Percentiles rank a stretch among this genome's conserved stretches.
phyloP scores from a whole-genome alignment of 2,797 vertebrate species.

The Tiaroga cobitis region DNA sequence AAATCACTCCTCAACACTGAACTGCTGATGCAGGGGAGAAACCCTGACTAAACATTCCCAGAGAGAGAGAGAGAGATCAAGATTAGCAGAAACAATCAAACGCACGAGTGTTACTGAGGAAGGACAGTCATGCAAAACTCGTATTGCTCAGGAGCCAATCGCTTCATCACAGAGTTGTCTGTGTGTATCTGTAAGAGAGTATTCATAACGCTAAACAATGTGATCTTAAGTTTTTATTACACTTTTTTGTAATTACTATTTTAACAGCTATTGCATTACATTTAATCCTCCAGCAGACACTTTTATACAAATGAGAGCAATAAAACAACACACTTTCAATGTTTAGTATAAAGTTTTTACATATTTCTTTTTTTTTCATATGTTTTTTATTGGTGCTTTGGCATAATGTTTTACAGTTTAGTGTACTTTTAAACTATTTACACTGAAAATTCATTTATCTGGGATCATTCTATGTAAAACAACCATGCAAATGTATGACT shows the following conservation, averaged over 20 bases:
- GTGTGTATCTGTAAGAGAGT: background rate
- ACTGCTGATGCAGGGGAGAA: conserved; percentile 76
- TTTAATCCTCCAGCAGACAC: background rate
- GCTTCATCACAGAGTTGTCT: background rate
- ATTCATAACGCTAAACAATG: background rate
- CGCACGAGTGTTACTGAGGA: background rate
- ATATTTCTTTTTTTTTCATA: background rate
- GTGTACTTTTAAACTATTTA: background rate
- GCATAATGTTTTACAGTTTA: background rate
- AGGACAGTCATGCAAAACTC: background rate
- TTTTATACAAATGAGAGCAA: background rate
- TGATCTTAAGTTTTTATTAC: background rate
- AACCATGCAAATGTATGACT: background rate
- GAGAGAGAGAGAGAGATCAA: background rate
- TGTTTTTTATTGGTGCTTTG: background rate
- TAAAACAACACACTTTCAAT: background rate
- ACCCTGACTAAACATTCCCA: conserved; percentile 69
- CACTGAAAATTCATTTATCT: background rate
- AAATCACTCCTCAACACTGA: conserved; percentile 78
- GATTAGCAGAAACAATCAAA: background rate
- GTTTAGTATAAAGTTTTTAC: background rate
- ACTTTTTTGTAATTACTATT: background rate
- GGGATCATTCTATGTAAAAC: too few species aligned
- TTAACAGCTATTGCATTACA: background rate
- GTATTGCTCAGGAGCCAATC: background rate